Evolutionary conservation across 2,113 vertebrate genomes (phyloP).

Genomic region (Amphiprion ocellaris): DNA sequence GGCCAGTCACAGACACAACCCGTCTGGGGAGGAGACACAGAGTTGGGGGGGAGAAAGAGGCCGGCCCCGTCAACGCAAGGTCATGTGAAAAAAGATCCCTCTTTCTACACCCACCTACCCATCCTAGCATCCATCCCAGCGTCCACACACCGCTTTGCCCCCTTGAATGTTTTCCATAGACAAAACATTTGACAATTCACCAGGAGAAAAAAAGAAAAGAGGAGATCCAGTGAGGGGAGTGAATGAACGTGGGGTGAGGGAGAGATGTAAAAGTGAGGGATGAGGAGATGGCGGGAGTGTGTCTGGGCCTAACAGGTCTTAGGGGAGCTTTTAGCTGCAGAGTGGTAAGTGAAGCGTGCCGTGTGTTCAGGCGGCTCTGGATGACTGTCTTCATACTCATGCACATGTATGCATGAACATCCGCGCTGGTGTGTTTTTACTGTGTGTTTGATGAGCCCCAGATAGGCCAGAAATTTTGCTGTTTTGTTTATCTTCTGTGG

Average conservation of each 20-base stretch:
- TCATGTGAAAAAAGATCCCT: constrained; percentile 82
- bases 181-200: constrained; percentile 40
- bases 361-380: constrained; percentile 65
- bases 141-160: constrained; percentile 21
- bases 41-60: constrained; percentile 52
- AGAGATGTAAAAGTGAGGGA: constrained; percentile 23
- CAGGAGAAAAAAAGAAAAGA: neutral
- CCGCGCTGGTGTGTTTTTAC: neutral
- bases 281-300: constrained; percentile 50
- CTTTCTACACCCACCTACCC: constrained; percentile 52
- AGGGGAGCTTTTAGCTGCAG: constrained; percentile 70
- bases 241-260: neutral
- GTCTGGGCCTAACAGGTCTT: constrained; percentile 66
- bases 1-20: constrained; percentile 86
- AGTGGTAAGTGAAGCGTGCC: constrained; percentile 74
- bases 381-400: constrained; percentile 35
- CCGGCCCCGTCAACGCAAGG: constrained; percentile 74
- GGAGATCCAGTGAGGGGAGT: neutral
- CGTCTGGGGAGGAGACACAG: constrained; percentile 82
- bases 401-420: constrained; percentile 1
- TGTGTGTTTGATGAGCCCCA: constrained; percentile 1
- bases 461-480: neutral
- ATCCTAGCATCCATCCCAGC: constrained; percentile 38
- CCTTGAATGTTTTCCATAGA: constrained; percentile 36
- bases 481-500: neutral